Evolutionary conservation across 2,797 vertebrate species (phyloP).

Genomic region (Danio choprae): DNA sequence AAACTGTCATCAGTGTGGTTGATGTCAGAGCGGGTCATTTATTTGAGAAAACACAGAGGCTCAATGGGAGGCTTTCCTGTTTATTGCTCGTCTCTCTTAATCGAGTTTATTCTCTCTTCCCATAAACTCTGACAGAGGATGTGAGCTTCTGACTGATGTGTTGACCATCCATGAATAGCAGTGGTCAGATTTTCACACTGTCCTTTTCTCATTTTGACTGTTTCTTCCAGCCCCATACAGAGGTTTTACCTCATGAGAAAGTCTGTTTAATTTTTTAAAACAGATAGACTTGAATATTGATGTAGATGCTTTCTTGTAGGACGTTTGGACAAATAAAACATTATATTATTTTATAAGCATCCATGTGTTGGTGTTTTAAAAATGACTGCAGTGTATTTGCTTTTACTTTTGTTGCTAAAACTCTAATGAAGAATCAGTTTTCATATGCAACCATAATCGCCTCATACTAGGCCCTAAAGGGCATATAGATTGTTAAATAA

Average conservation of each 20-base stretch:
- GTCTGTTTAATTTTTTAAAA: neutral
- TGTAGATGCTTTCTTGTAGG: neutral
- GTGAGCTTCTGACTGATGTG: constrained; percentile 44
- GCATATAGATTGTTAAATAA: too few species aligned
- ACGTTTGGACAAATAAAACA: constrained; percentile 6
- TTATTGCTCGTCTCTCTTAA: constrained; percentile 12
- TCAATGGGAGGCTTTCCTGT: constrained; percentile 48
- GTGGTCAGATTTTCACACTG: constrained; percentile 42
- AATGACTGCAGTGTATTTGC: neutral
- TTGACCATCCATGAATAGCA: constrained; percentile 50
- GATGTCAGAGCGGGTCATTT: constrained; percentile 9
- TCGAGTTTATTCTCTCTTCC: constrained; percentile 35
- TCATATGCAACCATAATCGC: neutral
- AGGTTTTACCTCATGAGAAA: constrained; percentile 1
- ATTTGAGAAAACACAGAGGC: constrained; percentile 29
- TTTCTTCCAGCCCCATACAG: constrained; percentile 12
- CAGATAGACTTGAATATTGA: constrained; percentile 12
- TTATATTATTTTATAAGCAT: neutral
- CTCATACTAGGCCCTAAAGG: neutral
- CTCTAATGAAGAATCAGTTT: neutral
- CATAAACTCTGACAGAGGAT: constrained; percentile 51
- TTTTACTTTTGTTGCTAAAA: constrained; percentile 2
- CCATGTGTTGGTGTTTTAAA: neutral
- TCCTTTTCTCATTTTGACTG: neutral
- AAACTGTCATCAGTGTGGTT: neutral